Conservation (phyloP, 2,113 vertebrate genomes). For the Myodes glareolus region DNA sequence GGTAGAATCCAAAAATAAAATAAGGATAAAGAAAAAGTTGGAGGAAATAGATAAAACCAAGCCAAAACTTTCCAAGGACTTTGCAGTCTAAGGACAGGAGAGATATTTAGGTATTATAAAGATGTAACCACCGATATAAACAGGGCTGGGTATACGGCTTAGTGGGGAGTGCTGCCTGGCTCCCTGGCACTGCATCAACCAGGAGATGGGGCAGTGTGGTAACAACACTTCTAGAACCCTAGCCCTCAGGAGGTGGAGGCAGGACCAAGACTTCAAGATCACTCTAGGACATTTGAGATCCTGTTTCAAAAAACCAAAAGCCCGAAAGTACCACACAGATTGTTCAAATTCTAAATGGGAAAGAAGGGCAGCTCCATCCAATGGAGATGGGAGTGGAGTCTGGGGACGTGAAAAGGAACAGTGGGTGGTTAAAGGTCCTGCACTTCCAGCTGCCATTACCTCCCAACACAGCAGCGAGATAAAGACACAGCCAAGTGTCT, state of each 20-base stretch:
- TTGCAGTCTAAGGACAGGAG: background rate
- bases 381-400: background rate
- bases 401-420: background rate
- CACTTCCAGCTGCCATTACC: background rate
- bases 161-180: background rate
- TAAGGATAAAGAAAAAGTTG: background rate
- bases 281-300: background rate
- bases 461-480: constrained; percentile 9
- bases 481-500: constrained; percentile 39
- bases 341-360: constrained; percentile 31
- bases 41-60: background rate
- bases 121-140: background rate
- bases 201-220: background rate
- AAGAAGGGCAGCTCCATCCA: background rate
- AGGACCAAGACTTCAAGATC: background rate
- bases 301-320: background rate
- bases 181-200: background rate
- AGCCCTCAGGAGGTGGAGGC: background rate
- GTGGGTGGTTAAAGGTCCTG: background rate
- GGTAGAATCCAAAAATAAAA: constrained; percentile 1
- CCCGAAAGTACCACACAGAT: background rate
- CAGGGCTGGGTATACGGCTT: background rate
- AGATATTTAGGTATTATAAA: constrained; percentile 23
- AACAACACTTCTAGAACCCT: background rate
- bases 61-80: background rate